These are phyloP conservation scores for Leptoclinus maculatus DNA, from an alignment of 2,797 vertebrate species.

Conservation along the genomic window DNA sequence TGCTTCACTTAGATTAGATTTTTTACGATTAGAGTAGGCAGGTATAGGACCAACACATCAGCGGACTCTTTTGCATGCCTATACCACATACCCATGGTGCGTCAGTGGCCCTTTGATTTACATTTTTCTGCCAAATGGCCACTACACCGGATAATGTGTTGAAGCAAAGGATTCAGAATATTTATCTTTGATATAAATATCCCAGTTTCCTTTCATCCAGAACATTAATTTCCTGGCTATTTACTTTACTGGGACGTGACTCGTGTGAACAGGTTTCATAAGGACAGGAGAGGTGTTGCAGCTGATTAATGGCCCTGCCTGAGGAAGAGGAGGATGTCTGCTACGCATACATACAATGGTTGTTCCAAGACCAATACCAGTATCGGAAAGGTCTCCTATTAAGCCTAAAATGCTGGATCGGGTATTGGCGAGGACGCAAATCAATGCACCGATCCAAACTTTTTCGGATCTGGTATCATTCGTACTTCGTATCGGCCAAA, in stretches of 20 bases:
- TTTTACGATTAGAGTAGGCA: not conserved
- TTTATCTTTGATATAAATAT: conserved; percentile 40
- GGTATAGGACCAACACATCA: too few relatives aligned
- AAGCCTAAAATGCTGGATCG: too few relatives aligned
- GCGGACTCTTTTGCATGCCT: too few relatives aligned
- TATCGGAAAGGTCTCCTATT: not conserved
- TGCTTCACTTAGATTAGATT: not conserved
- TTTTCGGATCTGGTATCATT: not conserved
- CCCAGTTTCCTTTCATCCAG: conserved; percentile 12
- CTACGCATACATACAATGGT: not conserved
- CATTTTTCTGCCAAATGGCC: too few relatives aligned
- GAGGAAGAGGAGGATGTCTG: conserved; percentile 36
- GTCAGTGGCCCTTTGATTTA: too few relatives aligned
- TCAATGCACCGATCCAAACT: too few relatives aligned
- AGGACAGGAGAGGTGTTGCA: conserved; percentile 1
- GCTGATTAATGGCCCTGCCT: conserved; percentile 20
- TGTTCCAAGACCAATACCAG: too few relatives aligned
- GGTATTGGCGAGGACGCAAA: too few relatives aligned
- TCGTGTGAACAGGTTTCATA: conserved; percentile 25
- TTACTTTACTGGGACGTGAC: conserved; percentile 15
- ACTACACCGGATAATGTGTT: conserved; percentile 1
- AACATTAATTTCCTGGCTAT: conserved; percentile 14
- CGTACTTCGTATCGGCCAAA: not conserved
- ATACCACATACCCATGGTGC: too few relatives aligned
- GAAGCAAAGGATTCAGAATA: conserved; percentile 16